Conservation (phyloP, 2,113 vertebrate genomes). For the Phalacrocorax pelagicus region DNA sequence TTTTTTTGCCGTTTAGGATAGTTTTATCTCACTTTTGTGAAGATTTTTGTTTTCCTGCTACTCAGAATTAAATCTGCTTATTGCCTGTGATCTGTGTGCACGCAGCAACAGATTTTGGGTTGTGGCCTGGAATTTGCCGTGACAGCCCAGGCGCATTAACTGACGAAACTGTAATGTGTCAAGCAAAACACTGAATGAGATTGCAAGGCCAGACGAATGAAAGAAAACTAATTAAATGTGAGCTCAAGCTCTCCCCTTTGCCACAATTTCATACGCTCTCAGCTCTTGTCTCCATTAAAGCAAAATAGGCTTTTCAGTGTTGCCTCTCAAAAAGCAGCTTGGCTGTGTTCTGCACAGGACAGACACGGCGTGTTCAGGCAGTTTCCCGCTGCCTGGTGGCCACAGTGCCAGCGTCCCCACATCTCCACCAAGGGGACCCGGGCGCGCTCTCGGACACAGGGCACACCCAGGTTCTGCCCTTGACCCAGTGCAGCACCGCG, state of each 20-base stretch:
- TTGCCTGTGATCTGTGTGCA: accelerated
- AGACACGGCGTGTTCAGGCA: background rate
- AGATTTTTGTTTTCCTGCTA: background rate
- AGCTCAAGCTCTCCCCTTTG: background rate
- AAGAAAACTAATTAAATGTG: background rate
- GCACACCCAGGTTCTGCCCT: background rate
- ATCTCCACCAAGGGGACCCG: accelerated
- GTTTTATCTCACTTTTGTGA: background rate
- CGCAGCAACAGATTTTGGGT: accelerated
- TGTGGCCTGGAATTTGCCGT: background rate
- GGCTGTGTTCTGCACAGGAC: background rate
- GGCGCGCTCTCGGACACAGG: background rate
- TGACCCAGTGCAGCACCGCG: accelerated
- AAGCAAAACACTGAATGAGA: background rate
- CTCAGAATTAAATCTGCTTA: background rate
- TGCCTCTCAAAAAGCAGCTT: background rate
- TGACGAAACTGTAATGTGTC: accelerated
- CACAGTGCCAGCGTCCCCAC: background rate
- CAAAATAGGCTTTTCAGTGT: background rate
- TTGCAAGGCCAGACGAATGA: accelerated
- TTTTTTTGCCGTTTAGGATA: background rate
- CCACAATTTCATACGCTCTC: background rate
- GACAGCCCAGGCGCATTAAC: background rate
- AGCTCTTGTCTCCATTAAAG: background rate
- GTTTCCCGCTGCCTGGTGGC: background rate